phyloP scores from a whole-genome alignment of 2,797 vertebrate genomes.

The Melopsittacus undulatus region DNA sequence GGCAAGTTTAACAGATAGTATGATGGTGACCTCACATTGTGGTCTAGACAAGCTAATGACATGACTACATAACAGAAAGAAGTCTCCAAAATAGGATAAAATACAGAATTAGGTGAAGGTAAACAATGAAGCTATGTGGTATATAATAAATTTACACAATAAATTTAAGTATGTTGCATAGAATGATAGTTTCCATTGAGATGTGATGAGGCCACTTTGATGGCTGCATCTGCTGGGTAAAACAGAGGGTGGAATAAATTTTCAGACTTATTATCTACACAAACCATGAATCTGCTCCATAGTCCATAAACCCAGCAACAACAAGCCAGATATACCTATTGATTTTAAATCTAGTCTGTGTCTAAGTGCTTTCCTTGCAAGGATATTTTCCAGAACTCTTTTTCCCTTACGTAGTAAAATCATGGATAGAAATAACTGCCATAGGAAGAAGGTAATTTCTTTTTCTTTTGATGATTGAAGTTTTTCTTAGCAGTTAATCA shows the following conservation, averaged over 20 bases:
- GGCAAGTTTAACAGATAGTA: constrained; percentile 14
- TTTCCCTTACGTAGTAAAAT: neutral
- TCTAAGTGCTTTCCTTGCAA: neutral
- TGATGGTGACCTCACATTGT: constrained; percentile 19
- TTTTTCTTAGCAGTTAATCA: neutral
- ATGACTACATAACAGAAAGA: constrained; percentile 3
- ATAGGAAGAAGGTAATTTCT: neutral
- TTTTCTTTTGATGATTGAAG: neutral
- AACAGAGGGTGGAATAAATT: neutral
- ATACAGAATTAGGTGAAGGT: neutral
- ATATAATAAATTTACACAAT: neutral
- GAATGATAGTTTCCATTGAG: neutral
- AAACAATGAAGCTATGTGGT: neutral
- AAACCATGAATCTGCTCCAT: neutral
- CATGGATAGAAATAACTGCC: neutral
- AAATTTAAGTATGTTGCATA: neutral
- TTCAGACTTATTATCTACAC: neutral
- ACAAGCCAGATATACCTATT: neutral
- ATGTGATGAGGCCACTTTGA: neutral
- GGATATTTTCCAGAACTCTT: neutral
- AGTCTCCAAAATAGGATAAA: neutral
- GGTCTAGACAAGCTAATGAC: constrained; percentile 38
- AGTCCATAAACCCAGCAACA: neutral
- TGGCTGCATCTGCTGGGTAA: neutral
- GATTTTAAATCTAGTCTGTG: neutral